Evolutionary conservation across 2,888 invertebrate genomes (phyloP).

Genomic region (Mythimna albipuncta): DNA sequence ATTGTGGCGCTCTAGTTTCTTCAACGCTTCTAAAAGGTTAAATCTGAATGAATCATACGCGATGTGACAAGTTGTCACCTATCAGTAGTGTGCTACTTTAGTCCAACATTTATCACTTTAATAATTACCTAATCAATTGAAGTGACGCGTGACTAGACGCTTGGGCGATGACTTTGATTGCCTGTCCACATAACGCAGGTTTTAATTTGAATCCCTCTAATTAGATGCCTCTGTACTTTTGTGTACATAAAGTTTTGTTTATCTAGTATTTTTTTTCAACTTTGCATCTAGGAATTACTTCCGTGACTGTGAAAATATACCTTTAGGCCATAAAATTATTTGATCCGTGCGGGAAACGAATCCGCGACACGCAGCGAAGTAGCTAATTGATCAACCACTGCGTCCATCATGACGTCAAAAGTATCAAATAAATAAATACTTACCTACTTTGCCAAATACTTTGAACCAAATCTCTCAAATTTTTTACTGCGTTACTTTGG

Average conservation of each 20-base stretch:
- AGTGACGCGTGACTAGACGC: conserved; percentile 19
- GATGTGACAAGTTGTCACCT: conserved; percentile 10
- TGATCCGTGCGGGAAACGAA: too few relatives aligned
- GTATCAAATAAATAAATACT: neutral
- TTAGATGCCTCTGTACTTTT: too few relatives aligned
- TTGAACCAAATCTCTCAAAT: too few relatives aligned
- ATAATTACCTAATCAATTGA: conserved; percentile 39
- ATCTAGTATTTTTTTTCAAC: too few relatives aligned
- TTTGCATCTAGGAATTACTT: too few relatives aligned
- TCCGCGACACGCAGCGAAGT: too few relatives aligned
- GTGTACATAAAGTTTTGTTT: too few relatives aligned
- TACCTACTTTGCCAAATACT: neutral
- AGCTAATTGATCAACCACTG: too few relatives aligned
- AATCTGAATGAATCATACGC: conserved; percentile 11
- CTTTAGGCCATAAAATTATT: too few relatives aligned
- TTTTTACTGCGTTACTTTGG: neutral
- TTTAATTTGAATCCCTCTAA: neutral
- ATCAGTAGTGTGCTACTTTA: conserved; percentile 21
- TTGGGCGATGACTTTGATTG: conserved; percentile 8
- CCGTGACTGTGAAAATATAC: too few relatives aligned
- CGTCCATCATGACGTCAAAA: too few relatives aligned
- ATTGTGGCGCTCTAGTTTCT: neutral
- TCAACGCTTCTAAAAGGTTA: neutral
- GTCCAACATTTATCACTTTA: conserved; percentile 7
- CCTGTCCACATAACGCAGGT: neutral